Evolutionary conservation across 2,888 invertebrate species (phyloP), one percentile per base, ranked within the genome.

Genomic region (Dysmachus trigonus): DNA sequence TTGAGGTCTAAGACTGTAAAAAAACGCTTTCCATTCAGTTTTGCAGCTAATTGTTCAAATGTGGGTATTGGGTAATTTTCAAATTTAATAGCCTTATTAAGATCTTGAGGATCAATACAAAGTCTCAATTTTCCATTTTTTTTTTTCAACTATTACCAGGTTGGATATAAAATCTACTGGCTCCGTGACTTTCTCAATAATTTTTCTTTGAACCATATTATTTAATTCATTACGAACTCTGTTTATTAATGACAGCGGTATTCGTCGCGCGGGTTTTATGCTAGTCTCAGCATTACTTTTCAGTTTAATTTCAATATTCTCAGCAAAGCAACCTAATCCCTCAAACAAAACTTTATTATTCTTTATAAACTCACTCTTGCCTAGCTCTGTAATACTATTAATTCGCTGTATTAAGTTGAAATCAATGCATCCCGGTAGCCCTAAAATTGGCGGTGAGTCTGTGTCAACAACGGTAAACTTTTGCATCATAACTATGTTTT

Each of bases 1-100:
- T 86, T 88, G 87, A 87, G 33, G 86, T 88, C 89, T n/a, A 89
- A 85, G n/a, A 88, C 88, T 27, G 88, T 88, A 86, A 88, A 90
- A 31, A 87, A 84, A 41, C 82, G 87, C 79, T 88, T 87, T 86
- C 84, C 86, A 86, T 88, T 73, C 87, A 87, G 41, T 86, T 88
- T 85, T 82, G 85, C 73, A 76, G 87, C 30, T 85, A 88, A 38
- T 77, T 88, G 88, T 81, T 90, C 87, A 85, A 89, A 35, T 87
- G 88, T 88, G 38, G 88, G 87, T 30, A 89, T 89, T 77, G 86
- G 85, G 87, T 88, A 87, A 87, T 89, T 86, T 83, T 88, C 81
- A 86, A 86, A 18, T 86, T 86, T 83, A 74, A 88, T 87, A 86
- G 85, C 85, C 86, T 89, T 88, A 7, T 33, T 33, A 7, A 33